Base-by-base conservation (phyloP, 2,888 invertebrate genomes). In the Stenotaenia linearis region DNA sequence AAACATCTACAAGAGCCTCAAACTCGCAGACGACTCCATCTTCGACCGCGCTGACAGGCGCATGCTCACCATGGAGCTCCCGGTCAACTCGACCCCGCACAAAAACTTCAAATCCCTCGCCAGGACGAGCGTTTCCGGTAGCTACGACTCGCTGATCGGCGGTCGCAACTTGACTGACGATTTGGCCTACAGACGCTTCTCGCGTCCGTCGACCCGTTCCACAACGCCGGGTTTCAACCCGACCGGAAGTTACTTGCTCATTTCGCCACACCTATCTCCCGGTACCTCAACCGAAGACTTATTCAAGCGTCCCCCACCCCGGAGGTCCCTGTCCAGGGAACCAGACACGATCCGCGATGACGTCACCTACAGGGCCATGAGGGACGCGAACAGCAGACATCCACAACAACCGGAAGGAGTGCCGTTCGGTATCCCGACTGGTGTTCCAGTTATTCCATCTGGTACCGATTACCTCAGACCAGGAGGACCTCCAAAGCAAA, bases 371-470 rank as follows among this genome's bases (percentile, higher is more conserved):
- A 90, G 95, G 83, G 94, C 91, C 84, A 90, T 94, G 80, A 92
- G 92, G 84, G 91, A 92, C 85, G 91, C 92, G 10, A 95, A 94
- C 83, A 90, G 92, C 6, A 84, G 90, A 2, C 81, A 82, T 10
- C 95, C 95, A 78, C 93, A 92, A 18, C 96, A 96, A 84, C 95
- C 94, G 45, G 69, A 69, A 28, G 69, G 69, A 12, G 4, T 69
- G 1, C 95, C 93, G 0, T 96, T 96, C 85, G 96, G 96, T 23
- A 96, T 96, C 84, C 96, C 96, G 0, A 86, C 95, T 45, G 93
- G 94, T 1, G 95, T 95, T 12, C 91, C 95, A 25, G 90, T 92
- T 0, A 91, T 92, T 0, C 92, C 94, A 5, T 90, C 94, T 0
- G 91, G 91, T 81, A 93, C 91, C 83, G 95, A 96, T 85, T 96